Evolutionary conservation across 2,797 vertebrate species (phyloP).

Genomic region (Synanceia verrucosa): DNA sequence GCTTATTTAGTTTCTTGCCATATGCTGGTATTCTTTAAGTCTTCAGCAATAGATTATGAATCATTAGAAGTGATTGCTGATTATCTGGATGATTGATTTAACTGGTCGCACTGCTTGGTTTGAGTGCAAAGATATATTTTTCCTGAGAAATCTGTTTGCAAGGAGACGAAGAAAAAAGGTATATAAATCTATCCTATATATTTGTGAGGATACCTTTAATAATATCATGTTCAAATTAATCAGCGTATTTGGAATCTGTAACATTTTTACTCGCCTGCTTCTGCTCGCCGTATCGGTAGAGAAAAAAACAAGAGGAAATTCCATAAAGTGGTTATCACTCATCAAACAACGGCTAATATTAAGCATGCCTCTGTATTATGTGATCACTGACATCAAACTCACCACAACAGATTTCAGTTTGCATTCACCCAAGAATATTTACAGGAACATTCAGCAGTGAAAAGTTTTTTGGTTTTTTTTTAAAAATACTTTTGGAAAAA

Average conservation of each 20-base stretch:
- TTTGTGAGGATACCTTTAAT: constrained; percentile 77
- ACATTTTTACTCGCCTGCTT: constrained; percentile 7
- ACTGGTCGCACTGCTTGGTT: constrained; percentile 41
- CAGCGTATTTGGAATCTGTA: constrained; percentile 26
- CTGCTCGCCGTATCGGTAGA: constrained; percentile 1
- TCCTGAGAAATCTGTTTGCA: constrained; percentile 44
- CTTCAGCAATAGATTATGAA: constrained; percentile 31
- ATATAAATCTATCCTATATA: constrained; percentile 71
- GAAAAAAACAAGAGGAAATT: constrained; percentile 1
- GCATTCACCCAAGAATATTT: not conserved
- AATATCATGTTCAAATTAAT: constrained; percentile 27
- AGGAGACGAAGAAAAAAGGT: constrained; percentile 37
- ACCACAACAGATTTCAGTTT: not conserved
- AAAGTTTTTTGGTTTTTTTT: too few species aligned
- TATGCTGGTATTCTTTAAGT: constrained; percentile 43
- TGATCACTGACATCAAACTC: constrained; percentile 15
- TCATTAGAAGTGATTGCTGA: constrained; percentile 30
- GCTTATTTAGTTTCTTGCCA: constrained; percentile 51
- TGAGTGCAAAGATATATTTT: constrained; percentile 57
- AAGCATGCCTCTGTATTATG: constrained; percentile 50
- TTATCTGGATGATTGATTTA: constrained; percentile 38
- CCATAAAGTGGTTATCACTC: constrained; percentile 12
- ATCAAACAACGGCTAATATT: constrained; percentile 24
- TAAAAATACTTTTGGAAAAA: constrained; percentile 8
- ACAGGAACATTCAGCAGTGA: not conserved